These are phyloP conservation scores for Morelia viridis DNA, from an alignment of 2,797 vertebrate species.

Conservation along the genomic window DNA sequence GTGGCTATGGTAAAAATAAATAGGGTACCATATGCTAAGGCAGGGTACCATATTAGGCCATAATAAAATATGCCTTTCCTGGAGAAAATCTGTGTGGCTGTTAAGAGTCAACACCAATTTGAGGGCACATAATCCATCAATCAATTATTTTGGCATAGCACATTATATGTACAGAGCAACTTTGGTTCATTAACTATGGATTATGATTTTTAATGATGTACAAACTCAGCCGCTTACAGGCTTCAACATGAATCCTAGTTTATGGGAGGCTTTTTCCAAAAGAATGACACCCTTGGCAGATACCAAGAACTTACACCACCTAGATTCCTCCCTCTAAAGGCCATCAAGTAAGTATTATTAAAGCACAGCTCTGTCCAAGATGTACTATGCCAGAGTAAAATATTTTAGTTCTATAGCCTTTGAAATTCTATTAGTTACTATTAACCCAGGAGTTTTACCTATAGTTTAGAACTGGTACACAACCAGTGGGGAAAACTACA, in stretches of 20 bases:
- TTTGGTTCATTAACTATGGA: not conserved
- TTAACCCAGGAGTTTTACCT: not conserved
- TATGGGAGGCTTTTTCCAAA: not conserved
- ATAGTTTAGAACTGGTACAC: not conserved
- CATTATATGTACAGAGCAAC: not conserved
- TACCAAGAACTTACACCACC: not conserved
- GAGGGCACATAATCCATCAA: not conserved
- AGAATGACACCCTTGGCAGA: not conserved
- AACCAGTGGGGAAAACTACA: not conserved
- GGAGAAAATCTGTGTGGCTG: not conserved
- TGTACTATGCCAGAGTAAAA: not conserved
- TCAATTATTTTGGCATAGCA: not conserved
- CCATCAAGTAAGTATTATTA: not conserved
- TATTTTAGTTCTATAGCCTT: not conserved
- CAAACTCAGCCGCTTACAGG: not conserved
- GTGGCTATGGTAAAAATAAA: not conserved
- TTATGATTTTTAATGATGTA: not conserved
- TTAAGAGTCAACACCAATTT: not conserved
- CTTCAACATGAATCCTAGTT: not conserved
- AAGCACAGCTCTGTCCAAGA: not conserved
- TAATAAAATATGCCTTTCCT: not conserved
- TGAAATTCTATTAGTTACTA: not conserved
- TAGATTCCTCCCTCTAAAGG: not conserved
- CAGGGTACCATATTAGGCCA: not conserved
- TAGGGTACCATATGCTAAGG: not conserved